phyloP scores from a whole-genome alignment of 2,888 invertebrate species.

The Drepanosiphum platanoidis region DNA sequence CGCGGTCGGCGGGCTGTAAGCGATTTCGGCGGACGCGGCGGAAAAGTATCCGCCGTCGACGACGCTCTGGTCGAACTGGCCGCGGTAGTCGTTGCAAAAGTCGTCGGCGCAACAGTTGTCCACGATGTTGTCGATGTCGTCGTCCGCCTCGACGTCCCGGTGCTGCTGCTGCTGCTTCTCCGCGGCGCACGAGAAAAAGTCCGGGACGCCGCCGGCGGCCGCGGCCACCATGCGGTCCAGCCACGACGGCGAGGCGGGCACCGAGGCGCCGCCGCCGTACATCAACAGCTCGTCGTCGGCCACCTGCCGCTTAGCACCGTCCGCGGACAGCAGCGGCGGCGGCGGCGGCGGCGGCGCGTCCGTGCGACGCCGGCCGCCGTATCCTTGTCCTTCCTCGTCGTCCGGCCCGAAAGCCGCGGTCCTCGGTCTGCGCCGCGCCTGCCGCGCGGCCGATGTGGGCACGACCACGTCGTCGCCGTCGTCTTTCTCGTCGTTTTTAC shows the following conservation, averaged over 20 bases:
- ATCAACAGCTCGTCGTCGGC: conserved; percentile 64
- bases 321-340: not conserved
- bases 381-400: not conserved
- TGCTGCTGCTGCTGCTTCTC: not conserved
- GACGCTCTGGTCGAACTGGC: conserved; percentile 11
- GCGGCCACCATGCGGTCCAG: conserved; percentile 40
- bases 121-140: conserved; percentile 33
- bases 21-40: not conserved
- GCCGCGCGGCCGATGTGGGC: not conserved
- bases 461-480: conserved; percentile 29
- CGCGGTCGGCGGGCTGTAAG: conserved; percentile 44
- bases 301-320: conserved; percentile 38
- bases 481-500: not conserved
- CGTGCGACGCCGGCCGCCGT: conserved; percentile 3
- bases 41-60: conserved; percentile 22
- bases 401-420: not conserved
- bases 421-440: conserved; percentile 8
- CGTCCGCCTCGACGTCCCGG: not conserved
- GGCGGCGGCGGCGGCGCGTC: not conserved
- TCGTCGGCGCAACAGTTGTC: conserved; percentile 16
- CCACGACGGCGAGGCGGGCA: conserved; percentile 40
- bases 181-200: not conserved
- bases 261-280: conserved; percentile 16
- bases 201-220: conserved; percentile 6
- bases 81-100: conserved; percentile 28